Base-by-base conservation (phyloP, 2,888 invertebrate genomes). In the Agrypnus murinus region DNA sequence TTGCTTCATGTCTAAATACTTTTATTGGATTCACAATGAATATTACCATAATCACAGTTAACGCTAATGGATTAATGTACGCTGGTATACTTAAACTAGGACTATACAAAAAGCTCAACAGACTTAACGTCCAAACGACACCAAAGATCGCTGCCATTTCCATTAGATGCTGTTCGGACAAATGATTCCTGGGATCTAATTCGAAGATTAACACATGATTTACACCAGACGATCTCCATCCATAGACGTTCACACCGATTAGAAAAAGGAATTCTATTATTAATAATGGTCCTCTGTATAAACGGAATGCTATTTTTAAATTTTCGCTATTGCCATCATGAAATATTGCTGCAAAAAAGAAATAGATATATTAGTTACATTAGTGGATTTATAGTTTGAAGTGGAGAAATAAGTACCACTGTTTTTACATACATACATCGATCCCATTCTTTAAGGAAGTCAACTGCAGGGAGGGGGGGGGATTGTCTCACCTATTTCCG, bases 191-290 rank as follows among this genome's bases (percentile, higher is more conserved):
- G 0, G 94, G 94, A 85, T 95, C 93, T 71, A 95, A 85, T 83
- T 94, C 94, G 81, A 95, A 95, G 72, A 95, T 95, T 1, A 95
- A 88, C 12, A 95, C 94, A 83, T 95, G 94, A 82, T 94, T 95
- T 1, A 95, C 94, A 10, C 94, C 94, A 0, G 93, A 92, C 8
- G 93, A 91, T 68, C 94, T 85, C 94, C 94, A 94, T 25, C 93
- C 93, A 80, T 93, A 93, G 0, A 93, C 92, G 84, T 95, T 95
- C 53, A 94, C 89, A 53, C 94, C 94, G 84, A 94, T 91, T 25
- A 95, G 86, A 82, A 94, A 93, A 46, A 93, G 86, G 81, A 93
- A 92, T 75, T 93, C 89, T 59, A 93, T 91, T 55, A 95, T 87
- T 1, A 95, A 88, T 69, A 95, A 89, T 2, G 94, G 93, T 0